A percentile compares a stretch with the other conserved stretches of the same genome.
Conservation (phyloP, 2,797 vertebrate genomes). For the Loris lydekkerianus region DNA sequence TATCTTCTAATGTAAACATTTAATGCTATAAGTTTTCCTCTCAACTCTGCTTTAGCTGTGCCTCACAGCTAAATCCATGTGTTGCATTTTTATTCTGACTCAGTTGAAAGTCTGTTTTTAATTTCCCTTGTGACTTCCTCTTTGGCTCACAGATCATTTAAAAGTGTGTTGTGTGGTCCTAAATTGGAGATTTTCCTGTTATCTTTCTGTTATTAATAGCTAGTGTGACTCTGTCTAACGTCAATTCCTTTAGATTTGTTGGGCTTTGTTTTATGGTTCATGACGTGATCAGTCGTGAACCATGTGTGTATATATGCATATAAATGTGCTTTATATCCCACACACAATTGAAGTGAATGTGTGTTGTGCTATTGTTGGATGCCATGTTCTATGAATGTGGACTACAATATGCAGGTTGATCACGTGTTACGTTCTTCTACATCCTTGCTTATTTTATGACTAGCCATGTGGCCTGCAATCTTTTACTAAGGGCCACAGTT, state of each 20-base stretch:
- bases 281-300: no score
- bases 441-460: neutral
- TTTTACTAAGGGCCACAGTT: neutral
- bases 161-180: neutral
- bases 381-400: rapidly evolving
- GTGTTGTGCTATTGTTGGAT: neutral
- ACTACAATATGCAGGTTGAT: no score
- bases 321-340: neutral
- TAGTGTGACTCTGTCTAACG: neutral
- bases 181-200: neutral
- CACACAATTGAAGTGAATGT: neutral
- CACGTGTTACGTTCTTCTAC: neutral
- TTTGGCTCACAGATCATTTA: neutral
- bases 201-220: neutral
- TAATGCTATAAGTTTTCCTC: neutral
- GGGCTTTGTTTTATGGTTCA: neutral
- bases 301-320: no score
- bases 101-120: neutral
- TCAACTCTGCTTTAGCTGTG: neutral
- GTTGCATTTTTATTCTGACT: neutral
- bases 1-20: neutral
- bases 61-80: neutral
- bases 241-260: neutral
- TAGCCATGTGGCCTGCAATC: neutral
- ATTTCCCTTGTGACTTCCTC: constrained; percentile 24